Percentiles rank a stretch among this genome's conserved stretches.
Evolutionary conservation across 2,888 invertebrate species (phyloP).

Genomic region (Hyppa rectilinea): DNA sequence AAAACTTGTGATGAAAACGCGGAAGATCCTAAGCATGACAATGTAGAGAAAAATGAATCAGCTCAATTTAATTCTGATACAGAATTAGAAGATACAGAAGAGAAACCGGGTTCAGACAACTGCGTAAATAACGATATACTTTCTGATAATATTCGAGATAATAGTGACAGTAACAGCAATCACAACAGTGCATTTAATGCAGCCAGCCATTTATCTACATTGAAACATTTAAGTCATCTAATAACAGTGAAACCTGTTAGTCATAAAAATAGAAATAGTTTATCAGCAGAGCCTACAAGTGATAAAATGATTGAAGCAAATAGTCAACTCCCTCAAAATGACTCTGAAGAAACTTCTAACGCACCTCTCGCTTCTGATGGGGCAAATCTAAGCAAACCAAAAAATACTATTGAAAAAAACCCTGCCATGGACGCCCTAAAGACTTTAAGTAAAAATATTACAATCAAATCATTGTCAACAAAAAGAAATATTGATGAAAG

Average conservation of each 20-base stretch:
- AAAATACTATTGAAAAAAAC: slow-evolving; percentile 42
- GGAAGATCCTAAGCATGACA: not conserved
- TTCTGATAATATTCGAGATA: slow-evolving; percentile 12
- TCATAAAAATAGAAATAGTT: slow-evolving; percentile 62
- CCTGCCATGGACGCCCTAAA: slow-evolving; percentile 70
- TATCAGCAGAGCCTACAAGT: slow-evolving; percentile 23
- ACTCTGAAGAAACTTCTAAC: slow-evolving; percentile 21
- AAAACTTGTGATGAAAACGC: slow-evolving; percentile 11
- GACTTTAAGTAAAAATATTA: slow-evolving; percentile 75
- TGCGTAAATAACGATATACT: slow-evolving; percentile 19
- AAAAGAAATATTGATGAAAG: slow-evolving; percentile 56
- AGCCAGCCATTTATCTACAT: slow-evolving; percentile 70
- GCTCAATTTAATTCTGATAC: slow-evolving; percentile 35
- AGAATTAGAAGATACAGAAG: slow-evolving; percentile 30
- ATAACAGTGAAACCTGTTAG: slow-evolving; percentile 79
- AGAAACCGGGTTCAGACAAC: slow-evolving; percentile 17
- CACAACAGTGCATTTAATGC: slow-evolving; percentile 10
- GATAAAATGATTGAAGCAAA: slow-evolving; percentile 27
- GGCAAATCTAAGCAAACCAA: slow-evolving; percentile 19
- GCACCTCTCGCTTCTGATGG: slow-evolving; percentile 24
- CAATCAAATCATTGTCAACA: slow-evolving; percentile 71
- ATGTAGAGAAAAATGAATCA: slow-evolving; percentile 22
- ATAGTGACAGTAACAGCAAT: slow-evolving; percentile 27
- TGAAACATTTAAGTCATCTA: slow-evolving; percentile 80
- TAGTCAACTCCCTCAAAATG: slow-evolving; percentile 7